phyloP scores from a whole-genome alignment of 2,113 vertebrate genomes.

The Marmota monax region DNA sequence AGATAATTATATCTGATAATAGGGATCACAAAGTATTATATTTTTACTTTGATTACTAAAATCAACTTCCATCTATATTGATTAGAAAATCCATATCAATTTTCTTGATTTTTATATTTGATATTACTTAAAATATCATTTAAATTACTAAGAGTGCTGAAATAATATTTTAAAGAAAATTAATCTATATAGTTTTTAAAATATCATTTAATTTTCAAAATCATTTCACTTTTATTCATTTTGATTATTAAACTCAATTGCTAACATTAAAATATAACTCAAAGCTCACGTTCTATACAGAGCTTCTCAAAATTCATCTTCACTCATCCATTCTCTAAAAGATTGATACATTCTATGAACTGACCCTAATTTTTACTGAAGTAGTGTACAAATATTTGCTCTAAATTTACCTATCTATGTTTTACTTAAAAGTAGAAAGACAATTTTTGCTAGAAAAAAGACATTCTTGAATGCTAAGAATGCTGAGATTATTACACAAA shows the following conservation, averaged over 20 bases:
- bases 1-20: not conserved
- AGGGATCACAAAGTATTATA: not conserved
- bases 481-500: not conserved
- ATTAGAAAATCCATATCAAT: not conserved
- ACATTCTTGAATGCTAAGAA: not conserved
- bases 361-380: not conserved
- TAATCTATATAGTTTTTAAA: not conserved
- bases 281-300: not conserved
- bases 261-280: not conserved
- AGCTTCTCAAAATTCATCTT: not conserved
- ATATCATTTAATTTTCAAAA: conserved; percentile 12
- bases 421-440: not conserved
- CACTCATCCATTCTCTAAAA: not conserved
- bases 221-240: not conserved
- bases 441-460: not conserved
- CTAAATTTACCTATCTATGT: conserved; percentile 5
- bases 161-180: conserved; percentile 48
- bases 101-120: conserved; percentile 34
- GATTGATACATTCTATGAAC: not conserved
- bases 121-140: conserved; percentile 29
- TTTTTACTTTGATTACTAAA: conserved; percentile 24
- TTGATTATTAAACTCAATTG: not conserved
- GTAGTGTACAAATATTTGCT: conserved; percentile 53
- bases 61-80: not conserved
- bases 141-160: not conserved